phyloP scores from a whole-genome alignment of 92 coral and sea anemone species.

The Porites divaricata region DNA sequence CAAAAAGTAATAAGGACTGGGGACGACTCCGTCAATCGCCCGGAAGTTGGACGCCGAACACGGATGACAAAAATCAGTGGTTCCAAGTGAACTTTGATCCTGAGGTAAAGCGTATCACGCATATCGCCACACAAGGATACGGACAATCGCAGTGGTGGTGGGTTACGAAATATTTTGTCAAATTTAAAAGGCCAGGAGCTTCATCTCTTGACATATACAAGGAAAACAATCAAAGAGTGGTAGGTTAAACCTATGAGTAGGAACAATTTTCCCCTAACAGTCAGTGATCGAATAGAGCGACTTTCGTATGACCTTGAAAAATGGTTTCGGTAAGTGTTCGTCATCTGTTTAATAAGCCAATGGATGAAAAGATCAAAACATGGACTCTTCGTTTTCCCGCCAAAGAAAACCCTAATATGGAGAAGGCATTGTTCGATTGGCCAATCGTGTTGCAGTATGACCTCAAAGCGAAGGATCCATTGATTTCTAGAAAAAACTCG shows the following conservation, averaged over 20 bases:
- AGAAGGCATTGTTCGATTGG: too few species aligned
- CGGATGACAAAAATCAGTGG: constrained; percentile 53
- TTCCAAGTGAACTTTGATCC: constrained; percentile 67
- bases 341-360: too few species aligned
- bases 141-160: constrained; percentile 63
- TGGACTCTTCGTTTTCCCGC: too few species aligned
- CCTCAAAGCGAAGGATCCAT: too few species aligned
- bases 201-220: constrained; percentile 9
- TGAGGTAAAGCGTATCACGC: constrained; percentile 59
- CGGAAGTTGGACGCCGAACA: constrained; percentile 69
- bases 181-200: constrained; percentile 28
- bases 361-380: too few species aligned
- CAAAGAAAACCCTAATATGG: too few species aligned
- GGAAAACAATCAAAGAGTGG: constrained; percentile 27
- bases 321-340: too few species aligned
- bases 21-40: constrained; percentile 52
- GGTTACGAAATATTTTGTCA: constrained; percentile 42
- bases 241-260: neutral
- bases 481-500: too few species aligned
- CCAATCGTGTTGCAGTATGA: too few species aligned
- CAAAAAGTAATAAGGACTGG: neutral
- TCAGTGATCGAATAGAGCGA: too few species aligned
- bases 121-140: constrained; percentile 78
- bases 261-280: neutral
- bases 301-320: too few species aligned